Percentiles rank a stretch among this genome's conserved stretches.
phyloP scores from a whole-genome alignment of 2,888 invertebrate genomes.

The Tachystola acroxantha region DNA sequence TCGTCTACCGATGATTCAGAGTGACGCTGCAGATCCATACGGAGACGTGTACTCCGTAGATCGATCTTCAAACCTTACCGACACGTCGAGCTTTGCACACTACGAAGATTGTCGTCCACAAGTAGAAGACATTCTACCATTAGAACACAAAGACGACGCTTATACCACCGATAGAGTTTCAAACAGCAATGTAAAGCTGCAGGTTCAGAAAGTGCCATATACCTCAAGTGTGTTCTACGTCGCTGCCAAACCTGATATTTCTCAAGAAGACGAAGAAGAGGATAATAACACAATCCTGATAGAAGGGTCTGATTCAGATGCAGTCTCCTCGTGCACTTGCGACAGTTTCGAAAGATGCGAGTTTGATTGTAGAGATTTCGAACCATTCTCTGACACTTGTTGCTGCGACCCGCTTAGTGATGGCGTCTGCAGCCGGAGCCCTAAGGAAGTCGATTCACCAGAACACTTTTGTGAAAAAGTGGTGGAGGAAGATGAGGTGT shows the following conservation, averaged over 20 bases:
- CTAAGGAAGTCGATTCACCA: constrained; percentile 69
- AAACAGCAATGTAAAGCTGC: constrained; percentile 42
- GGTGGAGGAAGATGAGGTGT: constrained; percentile 60
- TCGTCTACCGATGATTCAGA: constrained; percentile 50
- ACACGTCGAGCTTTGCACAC: constrained; percentile 70
- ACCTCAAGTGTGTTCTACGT: constrained; percentile 65
- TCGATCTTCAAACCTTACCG: constrained; percentile 67
- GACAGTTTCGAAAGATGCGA: constrained; percentile 77
- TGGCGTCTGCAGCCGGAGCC: constrained; percentile 69
- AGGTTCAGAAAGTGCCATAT: constrained; percentile 69
- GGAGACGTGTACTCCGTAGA: constrained; percentile 68
- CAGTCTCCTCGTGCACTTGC: constrained; percentile 74
- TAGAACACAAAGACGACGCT: constrained; percentile 31
- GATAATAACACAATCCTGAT: constrained; percentile 51
- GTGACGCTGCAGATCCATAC: constrained; percentile 60
- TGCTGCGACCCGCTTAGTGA: constrained; percentile 75
- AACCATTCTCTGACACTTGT: constrained; percentile 80
- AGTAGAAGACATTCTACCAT: constrained; percentile 41
- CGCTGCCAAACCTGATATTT: constrained; percentile 46
- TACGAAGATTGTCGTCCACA: constrained; percentile 67
- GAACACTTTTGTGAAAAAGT: constrained; percentile 61
- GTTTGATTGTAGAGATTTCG: constrained; percentile 77
- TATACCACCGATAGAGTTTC: constrained; percentile 31
- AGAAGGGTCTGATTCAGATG: constrained; percentile 69
- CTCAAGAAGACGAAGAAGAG: constrained; percentile 42